Evolutionary conservation across 2,888 invertebrate species (phyloP).

Genomic region (Capitulum mitella): DNA sequence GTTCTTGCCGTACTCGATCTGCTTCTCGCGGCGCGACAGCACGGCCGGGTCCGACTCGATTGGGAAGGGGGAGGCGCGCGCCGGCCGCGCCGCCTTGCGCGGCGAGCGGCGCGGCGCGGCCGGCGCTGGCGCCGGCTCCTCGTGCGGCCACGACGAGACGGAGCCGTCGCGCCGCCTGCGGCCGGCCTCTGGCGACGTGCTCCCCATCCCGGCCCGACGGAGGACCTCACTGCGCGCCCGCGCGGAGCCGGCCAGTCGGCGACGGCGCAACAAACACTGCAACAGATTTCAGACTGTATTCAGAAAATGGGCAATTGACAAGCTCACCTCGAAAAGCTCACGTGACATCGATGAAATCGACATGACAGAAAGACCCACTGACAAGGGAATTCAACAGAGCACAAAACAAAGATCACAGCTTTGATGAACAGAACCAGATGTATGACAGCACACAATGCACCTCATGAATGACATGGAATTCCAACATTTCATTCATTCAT

Average conservation of each 20-base stretch:
- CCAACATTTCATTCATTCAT: no score
- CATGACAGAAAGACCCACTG: no score
- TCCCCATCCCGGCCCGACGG: not conserved
- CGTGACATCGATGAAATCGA: no score
- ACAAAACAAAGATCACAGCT: no score
- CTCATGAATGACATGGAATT: no score
- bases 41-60: conserved; percentile 40
- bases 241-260: no score
- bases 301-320: no score
- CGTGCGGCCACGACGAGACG: not conserved
- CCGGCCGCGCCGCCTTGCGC: not conserved
- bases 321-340: no score
- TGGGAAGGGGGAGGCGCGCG: not conserved
- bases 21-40: conserved; percentile 74
- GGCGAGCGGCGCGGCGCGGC: not conserved
- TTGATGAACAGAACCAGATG: no score
- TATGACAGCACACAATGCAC: no score
- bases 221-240: not conserved
- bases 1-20: conserved; percentile 91
- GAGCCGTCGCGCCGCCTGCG: not conserved
- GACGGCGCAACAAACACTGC: not conserved
- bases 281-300: conserved; percentile 19
- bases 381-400: no score
- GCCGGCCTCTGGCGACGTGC: no score
- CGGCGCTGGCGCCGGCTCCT: not conserved